Evolutionary conservation across 2,797 vertebrate genomes (phyloP).

Genomic region (Taenioides sp.): DNA sequence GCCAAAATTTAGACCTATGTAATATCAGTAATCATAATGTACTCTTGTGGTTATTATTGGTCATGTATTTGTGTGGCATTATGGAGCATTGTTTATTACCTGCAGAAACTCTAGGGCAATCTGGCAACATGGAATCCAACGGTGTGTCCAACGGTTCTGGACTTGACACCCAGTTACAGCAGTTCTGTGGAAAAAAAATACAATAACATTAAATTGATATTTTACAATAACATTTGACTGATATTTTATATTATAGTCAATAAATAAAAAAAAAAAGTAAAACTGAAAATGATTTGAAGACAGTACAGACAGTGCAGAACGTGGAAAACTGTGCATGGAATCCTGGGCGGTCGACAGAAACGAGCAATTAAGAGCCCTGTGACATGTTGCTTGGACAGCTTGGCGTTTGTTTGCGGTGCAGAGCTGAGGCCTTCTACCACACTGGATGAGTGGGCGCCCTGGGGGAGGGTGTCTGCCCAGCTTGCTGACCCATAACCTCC

Average conservation of each 20-base stretch:
- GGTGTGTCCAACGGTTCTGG: conserved; percentile 89
- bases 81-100: conserved; percentile 71
- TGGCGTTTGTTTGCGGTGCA: conserved; percentile 74
- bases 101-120: conserved; percentile 95
- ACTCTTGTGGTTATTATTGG: neutral
- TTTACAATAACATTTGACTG: neutral
- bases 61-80: neutral
- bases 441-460: conserved; percentile 62
- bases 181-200: conserved; percentile 78
- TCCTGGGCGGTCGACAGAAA: conserved; percentile 60
- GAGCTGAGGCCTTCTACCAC: conserved; percentile 66
- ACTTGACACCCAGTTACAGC: conserved; percentile 97
- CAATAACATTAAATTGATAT: neutral
- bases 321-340: conserved; percentile 21
- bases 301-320: conserved; percentile 33
- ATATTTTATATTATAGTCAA: neutral
- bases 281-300: conserved; percentile 37
- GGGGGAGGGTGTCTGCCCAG: conserved; percentile 71
- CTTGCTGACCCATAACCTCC: conserved; percentile 77
- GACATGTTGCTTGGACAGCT: conserved; percentile 78
- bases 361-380: conserved; percentile 80
- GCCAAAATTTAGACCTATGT: conserved; percentile 7
- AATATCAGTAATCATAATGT: neutral
- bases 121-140: conserved; percentile 92
- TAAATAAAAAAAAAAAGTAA: conserved; percentile 11